Evolutionary conservation across 2,888 invertebrate genomes (phyloP), one percentile per base, ranked within the genome.

Genomic region (Zeuzera pyrina): DNA sequence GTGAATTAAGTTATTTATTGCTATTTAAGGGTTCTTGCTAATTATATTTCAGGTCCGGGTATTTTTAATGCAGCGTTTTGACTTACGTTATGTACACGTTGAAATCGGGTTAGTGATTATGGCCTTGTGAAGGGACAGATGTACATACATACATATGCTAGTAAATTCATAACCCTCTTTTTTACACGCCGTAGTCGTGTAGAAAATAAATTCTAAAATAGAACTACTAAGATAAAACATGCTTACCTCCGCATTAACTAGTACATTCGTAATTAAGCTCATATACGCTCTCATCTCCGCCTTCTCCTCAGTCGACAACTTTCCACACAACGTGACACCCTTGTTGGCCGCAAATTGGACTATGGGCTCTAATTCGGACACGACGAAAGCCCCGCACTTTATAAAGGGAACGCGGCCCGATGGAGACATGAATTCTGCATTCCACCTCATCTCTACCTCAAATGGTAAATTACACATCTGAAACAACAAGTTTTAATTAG

Each of bases 361-460:
- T 34, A 98, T 96, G 0, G 93, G 92, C 57, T 97, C 95, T 55
- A 97, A 86, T 62, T 97, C 98, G 0, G 97, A 89, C 1, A 95
- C 88, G 1, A 97, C 87, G 56, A 94, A 94, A 0, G 92, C 90
- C 0, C 97, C 97, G 45, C 94, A 93, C 58, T 92, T 91, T 34
- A 98, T 89, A 56, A 98, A 95, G 0, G 98, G 98, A 1, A 98
- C 90, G 47, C 91, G 89, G 0, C 95, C 95, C 3, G 95, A 92
- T 0, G 98, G 98, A 0, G 98, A 97, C 94, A 98, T 98, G 60
- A 92, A 93, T 59, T 98, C 97, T 0, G 98, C 97, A 81, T 99
- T 99, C 52, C 91, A 88, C 41, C 92, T 85, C 51, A 91, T 90
- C 45, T 94, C 92, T 3, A 95, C 88, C 49, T 88, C 86, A 64